Evolutionary conservation across 2,113 vertebrate genomes (phyloP).

Genomic region (Ammodytes dubius): DNA sequence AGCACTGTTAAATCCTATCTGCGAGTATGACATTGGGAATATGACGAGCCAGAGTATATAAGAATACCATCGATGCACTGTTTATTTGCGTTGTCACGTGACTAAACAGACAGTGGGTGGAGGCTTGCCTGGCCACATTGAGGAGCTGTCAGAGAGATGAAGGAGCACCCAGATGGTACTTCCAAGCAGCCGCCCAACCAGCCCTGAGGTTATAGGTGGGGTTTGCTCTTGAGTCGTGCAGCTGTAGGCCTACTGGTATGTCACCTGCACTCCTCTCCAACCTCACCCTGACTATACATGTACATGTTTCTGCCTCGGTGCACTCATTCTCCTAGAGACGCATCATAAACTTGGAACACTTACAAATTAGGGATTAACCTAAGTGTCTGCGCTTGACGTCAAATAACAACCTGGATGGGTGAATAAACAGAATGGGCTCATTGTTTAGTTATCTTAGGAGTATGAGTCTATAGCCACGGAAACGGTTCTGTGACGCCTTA

Average conservation of each 20-base stretch:
- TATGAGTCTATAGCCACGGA: not conserved
- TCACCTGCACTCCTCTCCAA: constrained; percentile 74
- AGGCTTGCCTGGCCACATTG: constrained; percentile 56
- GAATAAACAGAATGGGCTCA: not conserved
- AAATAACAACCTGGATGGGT: not conserved
- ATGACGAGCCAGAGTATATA: constrained; percentile 10
- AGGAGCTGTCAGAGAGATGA: constrained; percentile 72
- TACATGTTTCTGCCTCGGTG: not conserved
- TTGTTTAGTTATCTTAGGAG: not conserved
- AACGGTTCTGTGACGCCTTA: not conserved
- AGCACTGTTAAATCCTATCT: constrained; percentile 21
- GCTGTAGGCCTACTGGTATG: constrained; percentile 71
- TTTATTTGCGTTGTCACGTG: constrained; percentile 40
- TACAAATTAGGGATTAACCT: not conserved
- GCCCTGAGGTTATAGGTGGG: constrained; percentile 77
- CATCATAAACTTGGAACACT: constrained; percentile 3
- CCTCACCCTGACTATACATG: constrained; percentile 57
- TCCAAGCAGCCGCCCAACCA: constrained; percentile 75
- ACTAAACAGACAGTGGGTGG: constrained; percentile 44
- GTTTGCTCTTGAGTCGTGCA: constrained; percentile 58
- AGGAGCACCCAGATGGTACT: constrained; percentile 85
- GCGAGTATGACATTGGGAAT: not conserved
- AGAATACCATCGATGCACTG: not conserved
- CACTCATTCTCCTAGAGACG: constrained; percentile 21
- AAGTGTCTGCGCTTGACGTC: not conserved